Conservation (phyloP, 1,140 invertebrate species). For the Euura lappo region DNA sequence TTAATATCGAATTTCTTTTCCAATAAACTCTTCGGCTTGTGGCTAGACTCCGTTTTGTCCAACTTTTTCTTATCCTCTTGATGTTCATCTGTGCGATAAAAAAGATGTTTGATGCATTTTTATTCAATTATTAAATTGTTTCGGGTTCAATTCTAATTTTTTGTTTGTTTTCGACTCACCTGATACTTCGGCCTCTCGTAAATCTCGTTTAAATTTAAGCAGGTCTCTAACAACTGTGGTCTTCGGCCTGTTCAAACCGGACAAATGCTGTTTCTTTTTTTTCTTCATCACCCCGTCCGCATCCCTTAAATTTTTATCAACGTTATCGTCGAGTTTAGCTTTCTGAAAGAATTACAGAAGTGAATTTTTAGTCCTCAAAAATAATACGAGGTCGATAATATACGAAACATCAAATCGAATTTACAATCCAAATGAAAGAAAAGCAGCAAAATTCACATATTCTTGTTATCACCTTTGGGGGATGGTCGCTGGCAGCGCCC, state of each 20-base stretch:
- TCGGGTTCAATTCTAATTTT: no score
- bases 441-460: no score
- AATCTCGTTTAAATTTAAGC: constrained; percentile 51
- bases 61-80: constrained; percentile 51
- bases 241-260: constrained; percentile 44
- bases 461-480: constrained; percentile 13
- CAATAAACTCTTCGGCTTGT: constrained; percentile 29
- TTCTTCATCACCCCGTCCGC: constrained; percentile 49
- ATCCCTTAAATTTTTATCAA: constrained; percentile 38
- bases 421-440: no score
- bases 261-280: constrained; percentile 56
- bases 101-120: no score
- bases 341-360: constrained; percentile 20
- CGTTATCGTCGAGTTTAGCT: constrained; percentile 28
- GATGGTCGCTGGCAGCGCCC: constrained; percentile 35
- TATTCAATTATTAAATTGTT: no score
- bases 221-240: constrained; percentile 43
- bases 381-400: no score
- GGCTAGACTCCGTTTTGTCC: constrained; percentile 32
- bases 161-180: constrained; percentile 12
- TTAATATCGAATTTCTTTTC: constrained; percentile 51
- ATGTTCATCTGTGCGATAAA: constrained; percentile 32
- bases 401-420: no score
- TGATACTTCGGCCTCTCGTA: constrained; percentile 42
- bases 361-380: no score